phyloP scores from a whole-genome alignment of 35 echinoderm and acorn worm genomes.

The Acanthaster planci region DNA sequence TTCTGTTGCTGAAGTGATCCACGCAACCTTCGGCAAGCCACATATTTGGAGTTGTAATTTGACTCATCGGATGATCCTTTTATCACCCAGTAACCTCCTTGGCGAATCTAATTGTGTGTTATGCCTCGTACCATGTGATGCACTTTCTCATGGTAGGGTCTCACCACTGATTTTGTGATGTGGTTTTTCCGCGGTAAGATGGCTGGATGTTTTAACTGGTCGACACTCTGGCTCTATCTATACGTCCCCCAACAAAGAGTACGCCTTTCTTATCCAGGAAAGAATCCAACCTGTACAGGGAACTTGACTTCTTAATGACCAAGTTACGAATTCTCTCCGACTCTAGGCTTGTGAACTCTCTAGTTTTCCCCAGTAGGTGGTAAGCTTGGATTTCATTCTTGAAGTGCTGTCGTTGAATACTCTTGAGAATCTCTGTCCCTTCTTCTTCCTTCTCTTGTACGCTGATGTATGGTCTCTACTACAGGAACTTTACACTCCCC shows the following conservation, averaged over 20 bases:
- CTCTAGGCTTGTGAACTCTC: background rate
- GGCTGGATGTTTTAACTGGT: conserved; percentile 51
- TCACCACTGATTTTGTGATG: conserved; percentile 67
- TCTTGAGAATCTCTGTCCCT: conserved; percentile 30
- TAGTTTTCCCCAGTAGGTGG: background rate
- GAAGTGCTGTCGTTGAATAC: conserved; percentile 27
- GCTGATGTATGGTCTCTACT: background rate
- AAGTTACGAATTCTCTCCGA: conserved; percentile 15
- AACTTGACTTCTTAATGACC: conserved; percentile 38
- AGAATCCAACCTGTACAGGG: conserved; percentile 67
- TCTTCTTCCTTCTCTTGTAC: conserved; percentile 4
- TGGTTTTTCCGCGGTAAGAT: conserved; percentile 64
- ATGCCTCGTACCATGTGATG: conserved; percentile 64
- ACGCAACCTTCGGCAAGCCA: conserved; percentile 37
- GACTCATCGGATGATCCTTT: conserved; percentile 53
- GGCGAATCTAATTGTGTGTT: conserved; percentile 51
- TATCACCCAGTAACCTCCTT: conserved; percentile 70
- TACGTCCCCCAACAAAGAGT: conserved; percentile 68
- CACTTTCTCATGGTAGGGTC: conserved; percentile 66
- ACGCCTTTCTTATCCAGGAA: conserved; percentile 64
- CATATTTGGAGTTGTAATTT: conserved; percentile 31
- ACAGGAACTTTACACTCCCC: background rate
- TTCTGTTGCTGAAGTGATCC: conserved; percentile 55
- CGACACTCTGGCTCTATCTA: conserved; percentile 35
- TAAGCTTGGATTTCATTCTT: conserved; percentile 22